Evolutionary conservation across 2,797 vertebrate species (phyloP).

Genomic region (Chloroceryle amazona): DNA sequence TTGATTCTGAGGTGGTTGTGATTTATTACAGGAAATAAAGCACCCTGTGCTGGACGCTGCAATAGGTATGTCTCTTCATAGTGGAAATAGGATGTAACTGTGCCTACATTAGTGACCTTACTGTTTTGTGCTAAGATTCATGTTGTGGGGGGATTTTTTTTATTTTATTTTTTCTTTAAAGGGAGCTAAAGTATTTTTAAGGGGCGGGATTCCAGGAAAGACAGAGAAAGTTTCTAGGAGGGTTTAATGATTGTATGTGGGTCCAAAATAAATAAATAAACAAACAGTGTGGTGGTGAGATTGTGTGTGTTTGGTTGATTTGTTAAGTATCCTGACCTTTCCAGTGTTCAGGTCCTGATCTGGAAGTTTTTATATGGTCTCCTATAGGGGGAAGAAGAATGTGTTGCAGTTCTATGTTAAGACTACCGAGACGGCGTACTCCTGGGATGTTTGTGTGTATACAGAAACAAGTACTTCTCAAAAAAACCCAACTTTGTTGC

Average conservation of each 20-base stretch:
- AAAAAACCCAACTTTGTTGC: neutral
- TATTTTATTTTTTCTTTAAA: neutral
- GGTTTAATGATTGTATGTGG: neutral
- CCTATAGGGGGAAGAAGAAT: neutral
- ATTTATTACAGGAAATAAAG: neutral
- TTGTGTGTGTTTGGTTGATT: neutral
- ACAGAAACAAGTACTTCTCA: neutral
- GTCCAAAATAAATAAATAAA: neutral
- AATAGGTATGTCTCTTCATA: neutral
- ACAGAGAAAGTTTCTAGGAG: neutral
- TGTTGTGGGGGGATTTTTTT: accelerated
- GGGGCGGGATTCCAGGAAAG: neutral
- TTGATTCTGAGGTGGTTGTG: neutral
- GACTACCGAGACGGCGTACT: neutral
- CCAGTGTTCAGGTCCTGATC: neutral
- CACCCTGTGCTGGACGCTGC: neutral
- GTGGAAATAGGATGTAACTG: neutral
- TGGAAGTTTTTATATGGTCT: neutral
- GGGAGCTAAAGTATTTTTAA: neutral
- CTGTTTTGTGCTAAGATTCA: neutral
- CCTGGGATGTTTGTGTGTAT: neutral
- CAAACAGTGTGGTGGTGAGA: neutral
- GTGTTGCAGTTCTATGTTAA: neutral
- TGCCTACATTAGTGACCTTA: neutral
- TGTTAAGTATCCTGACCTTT: neutral